Evolutionary conservation across 2,888 invertebrate genomes (phyloP), one percentile per base, ranked within the genome.

Genomic region (Volucella inanis): DNA sequence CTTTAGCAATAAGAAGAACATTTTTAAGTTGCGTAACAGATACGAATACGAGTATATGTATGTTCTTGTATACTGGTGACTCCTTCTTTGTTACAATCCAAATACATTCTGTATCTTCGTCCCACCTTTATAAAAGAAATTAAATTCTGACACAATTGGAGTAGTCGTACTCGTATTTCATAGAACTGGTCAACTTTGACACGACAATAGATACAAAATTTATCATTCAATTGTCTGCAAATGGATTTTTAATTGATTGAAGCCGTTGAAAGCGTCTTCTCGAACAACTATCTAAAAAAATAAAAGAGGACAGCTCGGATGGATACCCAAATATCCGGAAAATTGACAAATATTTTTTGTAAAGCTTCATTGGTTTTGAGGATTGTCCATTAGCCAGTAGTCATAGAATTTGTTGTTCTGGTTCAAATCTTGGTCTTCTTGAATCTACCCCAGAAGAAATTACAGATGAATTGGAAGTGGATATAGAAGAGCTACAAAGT

Each of bases 341-440:
- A 78, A 84, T 79, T 84, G 70, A 79, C 70, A 49, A 79, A 75
- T 67, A 22, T 75, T 77, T 72, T 71, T 49, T 82, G 31, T 55
- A 52, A 84, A 61, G 84, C 84, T 76, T 61, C 84, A 80, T 50
- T 84, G 79, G 22, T 80, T 84, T 84, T 77, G 61, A 71, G 75
- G 70, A 54, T 75, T 70, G 75, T 62, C 75, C 59, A 22, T n/a
- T 47, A 22, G 18, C 18, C 31, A 31, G 1, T 8, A 43, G 11
- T 54, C 8, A 14, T 43, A 8, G n/a, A 11, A 22, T 41, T 1
- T 15, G 12, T 59, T 43, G 22, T 47, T 49, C 15, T n/a, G n/a
- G 49, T 72, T 70, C 31, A 47, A 71, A 43, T 59, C 68, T 50
- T 10, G 45, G 15, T 18, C 47, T 39, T 52, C 47, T 49, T 38